Percentiles rank a stretch among this genome's conserved stretches.
These are phyloP conservation scores for Andrena bicolor DNA, from an alignment of 2,888 invertebrate species.

Conservation along the genomic window DNA sequence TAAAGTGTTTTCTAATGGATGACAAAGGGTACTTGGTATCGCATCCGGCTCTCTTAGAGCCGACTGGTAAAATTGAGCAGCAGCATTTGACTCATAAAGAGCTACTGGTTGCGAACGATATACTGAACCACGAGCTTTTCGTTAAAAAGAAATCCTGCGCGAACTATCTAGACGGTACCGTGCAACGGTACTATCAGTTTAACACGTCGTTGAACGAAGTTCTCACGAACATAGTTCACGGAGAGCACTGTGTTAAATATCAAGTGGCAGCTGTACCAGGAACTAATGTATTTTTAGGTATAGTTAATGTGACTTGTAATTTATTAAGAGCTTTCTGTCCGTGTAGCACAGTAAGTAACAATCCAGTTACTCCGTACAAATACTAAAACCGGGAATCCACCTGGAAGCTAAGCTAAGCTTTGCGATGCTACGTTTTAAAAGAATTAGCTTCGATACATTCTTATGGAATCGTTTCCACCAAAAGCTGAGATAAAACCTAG, in stretches of 20 bases:
- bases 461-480: no score
- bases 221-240: constrained; percentile 93
- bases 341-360: constrained; percentile 91
- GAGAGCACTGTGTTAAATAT: constrained; percentile 95
- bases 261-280: constrained; percentile 92
- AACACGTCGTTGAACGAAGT: constrained; percentile 92
- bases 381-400: neutral
- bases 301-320: constrained; percentile 95
- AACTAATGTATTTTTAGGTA: constrained; percentile 95
- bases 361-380: neutral
- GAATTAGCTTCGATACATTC: no score
- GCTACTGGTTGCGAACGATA: constrained; percentile 95
- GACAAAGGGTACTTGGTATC: constrained; percentile 95
- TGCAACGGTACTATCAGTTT: constrained; percentile 93
- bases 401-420: no score
- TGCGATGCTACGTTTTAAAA: no score
- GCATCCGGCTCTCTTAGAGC: constrained; percentile 92
- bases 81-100: constrained; percentile 97
- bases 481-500: no score
- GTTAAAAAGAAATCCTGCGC: constrained; percentile 94
- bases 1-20: constrained; percentile 95
- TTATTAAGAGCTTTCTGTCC: constrained; percentile 95
- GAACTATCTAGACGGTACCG: constrained; percentile 93
- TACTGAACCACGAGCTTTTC: constrained; percentile 93
- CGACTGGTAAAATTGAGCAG: constrained; percentile 90